phyloP scores from a whole-genome alignment of 2,113 vertebrate genomes.

The Acrocephalus kingi region DNA sequence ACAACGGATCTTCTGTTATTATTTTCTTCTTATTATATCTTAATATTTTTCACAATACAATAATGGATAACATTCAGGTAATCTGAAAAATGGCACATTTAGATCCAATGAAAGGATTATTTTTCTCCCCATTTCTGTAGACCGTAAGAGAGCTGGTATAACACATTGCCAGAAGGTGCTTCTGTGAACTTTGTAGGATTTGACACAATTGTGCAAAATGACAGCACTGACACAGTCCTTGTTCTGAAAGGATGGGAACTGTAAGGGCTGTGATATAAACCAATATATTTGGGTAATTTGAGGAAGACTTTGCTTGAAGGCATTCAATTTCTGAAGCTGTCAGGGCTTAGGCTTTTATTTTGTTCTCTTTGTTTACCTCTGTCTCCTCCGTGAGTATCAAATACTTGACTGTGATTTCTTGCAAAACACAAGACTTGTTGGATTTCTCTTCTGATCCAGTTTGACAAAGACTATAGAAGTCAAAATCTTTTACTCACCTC shows the following conservation, averaged over 20 bases:
- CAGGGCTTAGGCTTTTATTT: not conserved
- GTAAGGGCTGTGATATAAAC: not conserved
- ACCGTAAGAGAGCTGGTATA: not conserved
- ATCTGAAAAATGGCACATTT: not conserved
- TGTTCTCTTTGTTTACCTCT: not conserved
- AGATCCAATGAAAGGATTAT: not conserved
- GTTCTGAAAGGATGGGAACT: not conserved
- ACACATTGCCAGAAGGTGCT: not conserved
- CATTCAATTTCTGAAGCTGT: not conserved
- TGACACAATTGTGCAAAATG: not conserved
- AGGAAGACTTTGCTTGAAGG: not conserved
- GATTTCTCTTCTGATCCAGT: not conserved
- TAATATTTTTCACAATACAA: not conserved
- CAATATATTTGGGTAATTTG: not conserved
- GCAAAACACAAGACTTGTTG: not conserved
- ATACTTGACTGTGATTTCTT: not conserved
- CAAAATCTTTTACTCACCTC: not conserved
- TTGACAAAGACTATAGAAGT: not conserved
- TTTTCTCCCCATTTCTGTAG: not conserved
- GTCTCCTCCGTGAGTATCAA: not conserved
- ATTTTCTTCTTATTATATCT: too few relatives aligned
- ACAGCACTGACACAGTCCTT: not conserved
- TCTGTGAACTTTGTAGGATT: not conserved
- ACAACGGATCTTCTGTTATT: not conserved
- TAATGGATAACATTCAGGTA: not conserved